Evolutionary conservation across 2,888 invertebrate species (phyloP).

Genomic region (Alloscopus bannaensis): DNA sequence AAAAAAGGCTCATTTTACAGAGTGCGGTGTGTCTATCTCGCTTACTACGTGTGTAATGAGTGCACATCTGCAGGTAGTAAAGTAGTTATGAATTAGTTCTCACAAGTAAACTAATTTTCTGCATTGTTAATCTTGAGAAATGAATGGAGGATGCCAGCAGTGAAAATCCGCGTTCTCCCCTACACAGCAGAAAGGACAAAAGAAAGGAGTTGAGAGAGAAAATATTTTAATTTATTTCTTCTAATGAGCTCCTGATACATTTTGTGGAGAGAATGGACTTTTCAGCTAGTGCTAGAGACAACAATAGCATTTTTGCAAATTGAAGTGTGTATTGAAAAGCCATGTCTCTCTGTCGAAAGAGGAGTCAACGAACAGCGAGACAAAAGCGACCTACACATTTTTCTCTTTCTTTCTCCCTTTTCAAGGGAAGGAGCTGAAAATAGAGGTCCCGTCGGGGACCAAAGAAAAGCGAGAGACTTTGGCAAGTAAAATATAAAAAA

Average conservation of each 20-base stretch:
- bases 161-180: not conserved
- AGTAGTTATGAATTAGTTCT: not conserved
- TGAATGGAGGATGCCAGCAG: conserved; percentile 25
- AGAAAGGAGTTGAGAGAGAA: not conserved
- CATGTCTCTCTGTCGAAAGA: not conserved
- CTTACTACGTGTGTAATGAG: not conserved
- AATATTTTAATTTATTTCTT: conserved; percentile 12
- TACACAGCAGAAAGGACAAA: not conserved
- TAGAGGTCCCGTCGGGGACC: conserved; percentile 38
- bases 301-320: conserved; percentile 39
- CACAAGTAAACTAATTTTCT: conserved; percentile 45
- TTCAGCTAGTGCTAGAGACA: conserved; percentile 1
- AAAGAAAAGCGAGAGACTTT: conserved; percentile 36
- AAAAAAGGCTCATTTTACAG: not conserved
- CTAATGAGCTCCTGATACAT: conserved; percentile 46
- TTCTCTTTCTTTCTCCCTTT: conserved; percentile 1
- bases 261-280: too few species aligned
- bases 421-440: conserved; percentile 32
- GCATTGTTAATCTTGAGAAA: conserved; percentile 41
- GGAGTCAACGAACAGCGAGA: conserved; percentile 42
- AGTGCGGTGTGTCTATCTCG: not conserved
- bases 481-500: conserved; percentile 26
- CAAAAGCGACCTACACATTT: conserved; percentile 16
- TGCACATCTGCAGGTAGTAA: not conserved
- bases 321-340: conserved; percentile 11